Base-by-base conservation (phyloP, 1,140 invertebrate species). In the Micrasema minimum region DNA sequence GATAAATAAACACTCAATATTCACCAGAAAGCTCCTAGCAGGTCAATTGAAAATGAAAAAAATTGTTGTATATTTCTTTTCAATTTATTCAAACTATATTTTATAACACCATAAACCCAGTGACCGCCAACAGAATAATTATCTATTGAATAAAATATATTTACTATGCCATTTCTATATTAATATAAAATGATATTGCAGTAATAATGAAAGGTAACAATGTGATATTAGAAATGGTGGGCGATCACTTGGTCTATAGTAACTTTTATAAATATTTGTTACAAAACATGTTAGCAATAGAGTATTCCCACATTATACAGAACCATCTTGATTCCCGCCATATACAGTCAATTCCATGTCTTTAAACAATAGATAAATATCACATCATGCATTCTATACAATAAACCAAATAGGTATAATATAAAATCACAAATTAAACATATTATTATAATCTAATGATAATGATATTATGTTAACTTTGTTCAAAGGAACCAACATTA, bases 1-100 rank as follows among this genome's bases (percentile, higher is more conserved):
- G n/a, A n/a, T n/a, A n/a, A n/a, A n/a, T n/a, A n/a, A n/a, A n/a
- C n/a, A n/a, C n/a, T n/a, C n/a, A n/a, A n/a, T n/a, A n/a, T n/a
- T n/a, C n/a, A n/a, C n/a, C n/a, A n/a, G n/a, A n/a, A n/a, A n/a
- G n/a, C n/a, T n/a, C n/a, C n/a, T n/a, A n/a, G n/a, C n/a, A n/a
- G n/a, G n/a, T n/a, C n/a, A n/a, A n/a, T n/a, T n/a, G n/a, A n/a
- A n/a, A n/a, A n/a, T n/a, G n/a, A n/a, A n/a, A n/a, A n/a, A n/a
- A n/a, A n/a, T n/a, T n/a, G n/a, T n/a, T n/a, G 26, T 57, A 57
- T 57, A 57, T 62, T 59, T 59, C 41, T 65, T 88, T 88, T 76
- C 82, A 87, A 72, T 88, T 87, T 73, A 82, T 75, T 31, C 22
- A 20, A 78, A 79, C 20, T 77, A 86, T 23, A 69, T 72, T 26